These are phyloP conservation scores for Pseudonaja textilis DNA, from an alignment of 2,113 vertebrate genomes.

Conservation along the genomic window DNA sequence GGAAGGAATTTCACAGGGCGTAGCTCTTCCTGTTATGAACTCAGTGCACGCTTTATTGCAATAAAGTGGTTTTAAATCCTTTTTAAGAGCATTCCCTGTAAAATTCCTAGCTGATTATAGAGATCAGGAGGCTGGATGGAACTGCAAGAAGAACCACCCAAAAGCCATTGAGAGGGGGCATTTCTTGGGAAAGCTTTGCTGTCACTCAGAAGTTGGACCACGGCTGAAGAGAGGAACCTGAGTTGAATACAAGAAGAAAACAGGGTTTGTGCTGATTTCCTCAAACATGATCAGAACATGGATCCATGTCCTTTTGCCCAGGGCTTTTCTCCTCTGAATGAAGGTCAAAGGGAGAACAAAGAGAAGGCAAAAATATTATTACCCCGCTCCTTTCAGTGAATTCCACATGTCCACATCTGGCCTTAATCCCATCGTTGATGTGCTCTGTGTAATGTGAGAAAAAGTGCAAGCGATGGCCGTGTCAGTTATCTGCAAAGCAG, in stretches of 20 bases:
- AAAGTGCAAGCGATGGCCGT: background rate
- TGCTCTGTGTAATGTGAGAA: conserved; percentile 10
- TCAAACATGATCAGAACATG: background rate
- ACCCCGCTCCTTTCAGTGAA: background rate
- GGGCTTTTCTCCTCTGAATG: background rate
- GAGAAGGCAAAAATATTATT: background rate
- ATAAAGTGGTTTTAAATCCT: background rate
- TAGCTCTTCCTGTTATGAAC: background rate
- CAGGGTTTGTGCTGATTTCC: background rate
- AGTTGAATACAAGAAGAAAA: background rate
- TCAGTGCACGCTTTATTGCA: background rate
- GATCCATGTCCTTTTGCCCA: background rate
- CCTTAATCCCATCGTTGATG: background rate
- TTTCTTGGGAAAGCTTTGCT: background rate
- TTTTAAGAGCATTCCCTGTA: background rate
- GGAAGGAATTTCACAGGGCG: background rate
- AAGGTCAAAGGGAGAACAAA: background rate
- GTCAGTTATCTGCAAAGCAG: conserved; percentile 5
- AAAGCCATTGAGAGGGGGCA: no score
- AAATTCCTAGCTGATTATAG: background rate
- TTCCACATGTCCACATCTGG: background rate
- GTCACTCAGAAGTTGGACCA: background rate
- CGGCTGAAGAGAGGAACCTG: background rate
- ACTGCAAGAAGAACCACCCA: background rate
- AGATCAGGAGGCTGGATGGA: background rate